Base-by-base conservation (phyloP, 1,140 invertebrate species). In the Thaumetopoea pityocampa region DNA sequence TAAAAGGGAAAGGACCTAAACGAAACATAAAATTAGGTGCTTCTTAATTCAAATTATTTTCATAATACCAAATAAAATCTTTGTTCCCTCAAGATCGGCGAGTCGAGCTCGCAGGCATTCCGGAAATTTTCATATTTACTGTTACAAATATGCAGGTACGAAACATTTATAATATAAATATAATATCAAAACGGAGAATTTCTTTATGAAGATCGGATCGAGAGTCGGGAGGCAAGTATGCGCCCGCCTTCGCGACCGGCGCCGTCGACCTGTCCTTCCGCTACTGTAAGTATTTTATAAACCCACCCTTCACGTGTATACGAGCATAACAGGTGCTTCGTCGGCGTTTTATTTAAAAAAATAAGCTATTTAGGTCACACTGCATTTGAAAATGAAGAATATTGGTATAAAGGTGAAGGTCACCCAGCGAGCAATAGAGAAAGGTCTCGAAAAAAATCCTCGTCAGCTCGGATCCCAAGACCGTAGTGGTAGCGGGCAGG, bases 101-200 rank as follows among this genome's bases (percentile, higher is more conserved):
- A 64, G 58, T 33, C 60, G 65, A 63, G 67, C 55, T 73, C 65
- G 67, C 56, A 67, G 76, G 68, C 73, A 80, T 83, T 80, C 74
- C 66, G 60, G 67, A 77, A 77, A 83, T 83, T 80, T 83, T 80
- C 79, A 83, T 83, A 83, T 83, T 80, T 83, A 80, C 76, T 69
- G 76, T 67, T 68, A 71, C 57, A 83, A 83, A 83, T 80, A 83
- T 83, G 76, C 79, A 83, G 79, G 79, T 83, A 80, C 66, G 65
- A 73, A 68, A 79, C 57, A 71, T 71, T 78, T 68, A 82, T 66
- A 78, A 76, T 74, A 79, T 73, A 79, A 81, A 77, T 82, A 83
- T 83, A 80, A 83, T 80, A 80, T 80, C 73, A 80, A 83, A 83
- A 80, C 68, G 73, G 67, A 76, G 79, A 83, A 83, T 83, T 83